Evolutionary conservation across 2,888 invertebrate genomes (phyloP), one percentile per base, ranked within the genome.

Genomic region (Agrochola lota): DNA sequence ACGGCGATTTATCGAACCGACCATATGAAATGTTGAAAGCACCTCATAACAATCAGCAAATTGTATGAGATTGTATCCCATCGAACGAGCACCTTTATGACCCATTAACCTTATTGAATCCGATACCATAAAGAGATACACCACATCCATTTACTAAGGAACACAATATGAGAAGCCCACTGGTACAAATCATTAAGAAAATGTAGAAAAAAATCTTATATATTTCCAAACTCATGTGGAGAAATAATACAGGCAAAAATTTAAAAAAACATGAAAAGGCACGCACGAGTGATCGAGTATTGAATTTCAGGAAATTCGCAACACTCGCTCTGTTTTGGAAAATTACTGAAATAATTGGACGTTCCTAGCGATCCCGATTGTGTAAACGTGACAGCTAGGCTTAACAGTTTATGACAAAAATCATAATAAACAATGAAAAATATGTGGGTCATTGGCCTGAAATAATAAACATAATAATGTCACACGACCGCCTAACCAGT

Each of bases 101-200:
- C n/a, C 59, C 46, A 80, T 76, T 84, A 63, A 43, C 57, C 57
- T 46, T 26, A 63, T 81, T 71, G 49, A 59, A 84, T 57, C 46
- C 43, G n/a, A 63, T 35, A 35, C 26, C 26, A 35, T 30, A 59
- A 62, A 67, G 40, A 52, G n/a, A 59, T 71, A 83, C 52, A 59
- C 49, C 63, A 35, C 60, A 67, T 80, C 67, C 46, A 66, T 55
- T 72, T 80, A 55, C 55, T 63, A 52, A 17, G 43, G 35, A 59
- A 69, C 69, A 64, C 35, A 74, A 68, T 68, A 40, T 43, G 26
- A 20, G 20, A 43, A n/a, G 11, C 40, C 52, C 43, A 79, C 17
- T 71, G 55, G 40, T 23, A 57, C 43, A 70, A 59, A 40, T n/a
- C 35, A 26, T n/a, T n/a, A 23, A 2, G 7, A 4, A 9, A 20